Base-by-base conservation (phyloP, 2,888 invertebrate genomes). In the Melanophora roralis region DNA sequence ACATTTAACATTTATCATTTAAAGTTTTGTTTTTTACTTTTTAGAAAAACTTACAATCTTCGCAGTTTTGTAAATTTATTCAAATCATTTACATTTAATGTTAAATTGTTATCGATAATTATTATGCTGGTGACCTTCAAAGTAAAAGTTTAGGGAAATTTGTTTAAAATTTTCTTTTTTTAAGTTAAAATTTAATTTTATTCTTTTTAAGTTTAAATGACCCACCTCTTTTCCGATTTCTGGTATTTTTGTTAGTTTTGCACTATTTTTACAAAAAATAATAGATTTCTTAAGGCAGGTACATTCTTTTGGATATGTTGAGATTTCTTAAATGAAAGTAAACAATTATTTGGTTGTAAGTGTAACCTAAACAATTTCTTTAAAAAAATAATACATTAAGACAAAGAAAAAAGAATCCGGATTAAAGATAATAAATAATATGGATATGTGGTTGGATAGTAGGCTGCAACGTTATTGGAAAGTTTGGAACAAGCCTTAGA, bases 231-330 rank as follows among this genome's bases (percentile, higher is more conserved):
- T 71, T 77, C 88, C 86, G 51, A 88, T 82, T 40, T 83, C 68
- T 0, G 88, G 86, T 75, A 85, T 85, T 23, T 83, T 83, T 8
- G 83, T 84, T 57, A 87, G 65, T 71, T 85, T 86, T 34, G 87
- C 85, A 14, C 55, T 73, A 3, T 82, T 85, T 45, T 87, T 87
- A 72, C 89, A 89, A 53, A 86, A 87, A 12, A 89, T 81, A 36
- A 84, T 85, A 12, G 84, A 85, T 68, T 83, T 83, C 27, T 81
- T 82, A 19, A 84, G 83, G 62, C 89, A 89, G 51, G 81, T 84
- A 83, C 89, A 89, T 45, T 77, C 53, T 73, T 84, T 85, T 7
- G 89, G 89, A 89, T 88, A 89, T 89, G 88, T 87, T 83, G 83
- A 81, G 73, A 89, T 89, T 84, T 86, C 89, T 89, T 51, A 19